Conservation (phyloP, 2,888 invertebrate genomes). For the Galeopsomyia nigrocyanea region DNA sequence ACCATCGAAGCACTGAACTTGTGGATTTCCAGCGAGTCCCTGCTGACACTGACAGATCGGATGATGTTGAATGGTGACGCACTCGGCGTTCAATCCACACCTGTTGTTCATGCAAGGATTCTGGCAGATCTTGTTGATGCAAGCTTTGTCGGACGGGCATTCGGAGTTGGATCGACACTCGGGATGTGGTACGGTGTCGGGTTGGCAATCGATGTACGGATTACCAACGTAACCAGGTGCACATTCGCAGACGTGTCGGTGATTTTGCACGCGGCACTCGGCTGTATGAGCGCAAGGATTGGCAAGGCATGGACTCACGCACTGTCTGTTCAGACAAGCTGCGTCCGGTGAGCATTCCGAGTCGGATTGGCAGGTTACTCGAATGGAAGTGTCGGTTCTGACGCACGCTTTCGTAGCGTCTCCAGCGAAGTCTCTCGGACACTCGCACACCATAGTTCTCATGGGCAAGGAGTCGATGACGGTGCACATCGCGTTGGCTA, state of each 20-base stretch:
- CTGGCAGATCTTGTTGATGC: conserved; percentile 84
- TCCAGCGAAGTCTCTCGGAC: conserved; percentile 85
- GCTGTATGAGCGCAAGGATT: conserved; percentile 85
- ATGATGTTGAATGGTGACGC: conserved; percentile 82
- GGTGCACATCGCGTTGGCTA: conserved; percentile 83
- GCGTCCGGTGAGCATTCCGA: conserved; percentile 81
- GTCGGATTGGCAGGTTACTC: conserved; percentile 78
- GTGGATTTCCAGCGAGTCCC: conserved; percentile 90
- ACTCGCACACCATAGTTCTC: conserved; percentile 90
- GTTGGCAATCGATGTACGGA: conserved; percentile 84
- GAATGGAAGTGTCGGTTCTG: conserved; percentile 68
- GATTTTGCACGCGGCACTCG: conserved; percentile 81
- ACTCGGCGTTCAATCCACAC: conserved; percentile 86
- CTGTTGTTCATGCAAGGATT: conserved; percentile 86
- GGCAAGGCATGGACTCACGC: conserved; percentile 82
- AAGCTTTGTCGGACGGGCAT: conserved; percentile 83
- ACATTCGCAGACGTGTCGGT: conserved; percentile 84
- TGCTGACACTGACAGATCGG: conserved; percentile 88
- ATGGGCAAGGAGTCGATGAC: conserved; percentile 89
- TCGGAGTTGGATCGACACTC: conserved; percentile 83
- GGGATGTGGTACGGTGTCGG: conserved; percentile 70
- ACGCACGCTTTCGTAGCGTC: conserved; percentile 89
- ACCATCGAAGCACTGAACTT: conserved; percentile 89
- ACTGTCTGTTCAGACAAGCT: conserved; percentile 80
- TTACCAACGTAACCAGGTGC: conserved; percentile 81